phyloP scores from a whole-genome alignment of 2,797 vertebrate genomes.

The Miichthys miiuy region DNA sequence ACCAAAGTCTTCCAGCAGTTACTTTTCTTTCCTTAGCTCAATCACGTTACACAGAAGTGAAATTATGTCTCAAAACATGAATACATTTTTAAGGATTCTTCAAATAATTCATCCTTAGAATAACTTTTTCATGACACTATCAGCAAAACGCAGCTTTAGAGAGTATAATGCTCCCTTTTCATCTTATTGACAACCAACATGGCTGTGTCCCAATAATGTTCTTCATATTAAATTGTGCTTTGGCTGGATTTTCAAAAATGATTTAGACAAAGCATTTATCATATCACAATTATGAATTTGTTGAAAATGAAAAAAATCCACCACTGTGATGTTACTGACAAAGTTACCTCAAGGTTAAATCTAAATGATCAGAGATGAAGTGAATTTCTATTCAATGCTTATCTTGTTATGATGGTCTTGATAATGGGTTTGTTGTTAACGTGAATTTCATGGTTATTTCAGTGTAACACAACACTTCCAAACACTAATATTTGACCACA shows the following conservation, averaged over 20 bases:
- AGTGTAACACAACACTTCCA: constrained; percentile 16
- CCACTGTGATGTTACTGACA: constrained; percentile 54
- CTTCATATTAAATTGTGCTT: background rate
- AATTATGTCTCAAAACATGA: background rate
- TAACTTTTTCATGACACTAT: background rate
- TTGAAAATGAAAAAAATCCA: constrained; percentile 44
- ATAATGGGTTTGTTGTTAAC: constrained; percentile 26
- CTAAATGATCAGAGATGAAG: constrained; percentile 31
- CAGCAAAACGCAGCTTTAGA: background rate
- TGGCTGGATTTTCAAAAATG: background rate
- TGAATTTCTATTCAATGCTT: constrained; percentile 10
- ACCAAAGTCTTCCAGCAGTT: background rate
- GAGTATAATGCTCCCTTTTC: background rate
- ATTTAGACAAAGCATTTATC: constrained; percentile 54
- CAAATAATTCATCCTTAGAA: background rate
- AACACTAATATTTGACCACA: constrained; percentile 18
- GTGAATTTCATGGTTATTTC: constrained; percentile 14
- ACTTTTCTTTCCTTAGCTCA: background rate
- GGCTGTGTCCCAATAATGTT: background rate
- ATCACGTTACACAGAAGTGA: background rate
- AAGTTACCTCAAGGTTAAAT: constrained; percentile 34
- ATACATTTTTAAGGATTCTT: background rate
- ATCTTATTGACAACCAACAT: background rate
- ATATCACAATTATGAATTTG: constrained; percentile 24
- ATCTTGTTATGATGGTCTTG: constrained; percentile 9